Conservation (phyloP, 2,888 invertebrate species). For the Ypsolopha scabrella region DNA sequence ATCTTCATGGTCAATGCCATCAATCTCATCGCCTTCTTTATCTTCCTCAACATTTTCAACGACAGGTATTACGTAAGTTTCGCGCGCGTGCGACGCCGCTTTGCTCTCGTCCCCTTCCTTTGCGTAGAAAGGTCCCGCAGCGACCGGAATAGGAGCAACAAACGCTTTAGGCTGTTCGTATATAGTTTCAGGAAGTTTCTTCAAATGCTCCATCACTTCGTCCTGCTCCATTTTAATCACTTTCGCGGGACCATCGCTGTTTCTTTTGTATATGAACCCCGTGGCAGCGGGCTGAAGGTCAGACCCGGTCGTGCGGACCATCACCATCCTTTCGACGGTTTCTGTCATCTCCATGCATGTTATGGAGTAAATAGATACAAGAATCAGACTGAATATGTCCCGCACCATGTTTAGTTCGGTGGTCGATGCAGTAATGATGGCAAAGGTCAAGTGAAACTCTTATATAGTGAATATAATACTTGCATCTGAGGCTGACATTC, state of each 20-base stretch:
- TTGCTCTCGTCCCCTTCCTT: constrained; percentile 35
- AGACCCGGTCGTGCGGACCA: constrained; percentile 66
- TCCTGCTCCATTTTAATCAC: constrained; percentile 57
- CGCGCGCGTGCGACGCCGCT: constrained; percentile 31
- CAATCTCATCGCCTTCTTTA: constrained; percentile 23
- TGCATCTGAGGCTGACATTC: constrained; percentile 54
- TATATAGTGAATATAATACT: constrained; percentile 54
- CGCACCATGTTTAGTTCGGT: constrained; percentile 44
- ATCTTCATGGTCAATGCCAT: constrained; percentile 43
- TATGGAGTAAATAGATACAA: constrained; percentile 22
- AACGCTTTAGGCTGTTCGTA: constrained; percentile 45
- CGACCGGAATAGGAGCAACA: constrained; percentile 32
- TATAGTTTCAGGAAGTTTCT: constrained; percentile 25
- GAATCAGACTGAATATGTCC: constrained; percentile 22
- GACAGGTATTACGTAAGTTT: constrained; percentile 43
- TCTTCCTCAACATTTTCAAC: constrained; percentile 36
- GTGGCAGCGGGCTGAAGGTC: constrained; percentile 72
- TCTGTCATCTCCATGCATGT: constrained; percentile 58
- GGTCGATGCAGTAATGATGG: constrained; percentile 43
- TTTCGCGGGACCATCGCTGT: constrained; percentile 53
- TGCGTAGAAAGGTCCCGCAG: constrained; percentile 33
- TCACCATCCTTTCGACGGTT: constrained; percentile 63
- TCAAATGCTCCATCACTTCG: constrained; percentile 51
- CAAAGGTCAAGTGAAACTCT: constrained; percentile 48
- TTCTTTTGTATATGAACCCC: constrained; percentile 68